A percentile compares a stretch with the other conserved stretches of the same genome.
Conservation (phyloP, 2,113 vertebrate genomes). For the Euleptes europaea region DNA sequence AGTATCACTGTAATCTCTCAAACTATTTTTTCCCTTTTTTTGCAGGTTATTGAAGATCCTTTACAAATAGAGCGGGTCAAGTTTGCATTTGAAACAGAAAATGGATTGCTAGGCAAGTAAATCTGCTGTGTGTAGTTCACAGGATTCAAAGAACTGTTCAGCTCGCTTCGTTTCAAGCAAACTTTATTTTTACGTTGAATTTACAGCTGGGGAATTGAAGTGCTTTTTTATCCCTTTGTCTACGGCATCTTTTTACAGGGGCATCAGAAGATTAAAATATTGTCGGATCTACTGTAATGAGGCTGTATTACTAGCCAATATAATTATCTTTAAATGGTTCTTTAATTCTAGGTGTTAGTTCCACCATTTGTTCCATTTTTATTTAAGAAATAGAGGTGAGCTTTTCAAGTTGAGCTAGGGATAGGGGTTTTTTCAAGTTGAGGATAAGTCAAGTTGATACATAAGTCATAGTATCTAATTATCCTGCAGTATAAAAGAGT, state of each 20-base stretch:
- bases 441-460: no score
- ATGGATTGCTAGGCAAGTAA: constrained; percentile 90
- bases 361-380: neutral
- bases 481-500: neutral
- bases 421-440: neutral
- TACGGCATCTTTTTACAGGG: neutral
- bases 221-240: neutral
- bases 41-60: constrained; percentile 92
- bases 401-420: neutral
- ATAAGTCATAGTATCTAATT: neutral
- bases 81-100: constrained; percentile 97
- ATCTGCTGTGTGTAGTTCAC: neutral
- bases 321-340: neutral
- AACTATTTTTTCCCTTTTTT: constrained; percentile 22
- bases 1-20: neutral
- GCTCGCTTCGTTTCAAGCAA: neutral
- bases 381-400: neutral
- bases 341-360: neutral
- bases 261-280: neutral
- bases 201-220: neutral
- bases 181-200: neutral
- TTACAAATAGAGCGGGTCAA: constrained; percentile 93
- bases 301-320: neutral
- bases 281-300: neutral
- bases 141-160: neutral